These are phyloP conservation scores for Neodontobutis hainanensis DNA, from an alignment of 2,113 vertebrate genomes.

Conservation along the genomic window DNA sequence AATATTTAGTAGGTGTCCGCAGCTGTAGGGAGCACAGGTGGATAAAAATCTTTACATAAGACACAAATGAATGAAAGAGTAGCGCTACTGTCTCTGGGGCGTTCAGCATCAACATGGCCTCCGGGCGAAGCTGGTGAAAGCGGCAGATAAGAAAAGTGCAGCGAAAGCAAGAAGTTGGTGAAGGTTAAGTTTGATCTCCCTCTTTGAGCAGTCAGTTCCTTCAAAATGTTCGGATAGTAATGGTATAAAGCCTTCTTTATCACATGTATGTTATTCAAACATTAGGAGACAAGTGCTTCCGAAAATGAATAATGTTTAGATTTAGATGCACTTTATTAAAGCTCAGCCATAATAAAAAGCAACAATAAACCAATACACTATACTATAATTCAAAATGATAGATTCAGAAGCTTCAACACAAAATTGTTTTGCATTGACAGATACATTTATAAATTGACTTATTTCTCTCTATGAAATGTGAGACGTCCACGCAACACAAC, in stretches of 20 bases:
- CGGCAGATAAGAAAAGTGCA: slow-evolving; percentile 36
- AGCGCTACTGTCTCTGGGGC: slow-evolving; percentile 44
- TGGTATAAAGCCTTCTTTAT: slow-evolving; percentile 6
- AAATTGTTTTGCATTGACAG: too few species aligned
- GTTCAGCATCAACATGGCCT: slow-evolving; percentile 49
- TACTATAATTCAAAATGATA: too few species aligned
- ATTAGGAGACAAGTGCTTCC: too few species aligned
- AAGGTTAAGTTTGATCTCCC: slow-evolving; percentile 58
- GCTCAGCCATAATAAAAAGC: too few species aligned
- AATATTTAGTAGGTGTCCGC: slow-evolving; percentile 50
- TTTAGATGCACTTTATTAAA: too few species aligned
- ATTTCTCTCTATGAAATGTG: too few species aligned
- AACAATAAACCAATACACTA: too few species aligned
- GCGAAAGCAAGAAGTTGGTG: slow-evolving; percentile 45
- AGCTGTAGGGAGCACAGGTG: slow-evolving; percentile 27
- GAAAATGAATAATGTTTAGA: too few species aligned
- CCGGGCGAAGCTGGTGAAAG: slow-evolving; percentile 46
- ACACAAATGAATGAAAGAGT: slow-evolving; percentile 59
- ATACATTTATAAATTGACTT: too few species aligned
- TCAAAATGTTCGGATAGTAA: slow-evolving; percentile 14
- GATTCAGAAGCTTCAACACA: too few species aligned
- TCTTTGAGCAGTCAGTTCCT: slow-evolving; percentile 35
- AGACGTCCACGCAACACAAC: too few species aligned
- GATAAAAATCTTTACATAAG: slow-evolving; percentile 60
- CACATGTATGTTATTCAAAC: not conserved